Base-by-base conservation (phyloP, 1,140 invertebrate genomes). In the Drosophila novamexicana region DNA sequence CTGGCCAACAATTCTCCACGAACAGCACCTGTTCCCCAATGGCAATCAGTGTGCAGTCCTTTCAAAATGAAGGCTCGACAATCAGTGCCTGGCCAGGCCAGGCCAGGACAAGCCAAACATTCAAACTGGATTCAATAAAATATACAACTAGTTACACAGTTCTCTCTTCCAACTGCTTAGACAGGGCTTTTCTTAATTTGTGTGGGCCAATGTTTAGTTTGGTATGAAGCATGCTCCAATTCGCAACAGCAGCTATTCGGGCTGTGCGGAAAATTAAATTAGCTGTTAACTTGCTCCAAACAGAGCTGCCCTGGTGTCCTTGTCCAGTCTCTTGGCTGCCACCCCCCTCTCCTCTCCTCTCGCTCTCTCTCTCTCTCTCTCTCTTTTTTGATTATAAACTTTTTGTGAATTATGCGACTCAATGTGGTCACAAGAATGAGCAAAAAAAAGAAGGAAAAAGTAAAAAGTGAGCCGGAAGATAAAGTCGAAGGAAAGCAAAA, bases 361-460 rank as follows among this genome's bases (percentile, higher is more conserved):
- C 10, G 18, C 18, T 18, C 39, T n/a, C 16, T 32, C 34, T 8
- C 10, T 6, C 12, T 56, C 18, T 57, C 16, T 8, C 7, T 59
- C n/a, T 50, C 32, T 47, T 53, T 66, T 72, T 88, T 77, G 79
- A 81, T 77, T 81, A 65, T 56, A 81, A 81, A 81, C 73, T 79
- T 86, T 82, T 76, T 36, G 34, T 83, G 72, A 83, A 79, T 79
- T 83, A 83, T 76, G 80, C 40, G 67, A 65, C 71, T 69, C 70
- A 75, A 64, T 77, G 59, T 44, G 77, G 16, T 16, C n/a, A 36
- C 42, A 59, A 50, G 39, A 22, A 3, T 22, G 2, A 22, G 3
- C 18, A 22, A 59, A 37, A 42, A 44, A 50, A 34, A 22, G 37
- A 45, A 22, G 58, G 39, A 52, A 12, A 40, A 18, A 52, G 29